phyloP scores from a whole-genome alignment of 2,888 invertebrate species.

The Pachydiplax longipennis region DNA sequence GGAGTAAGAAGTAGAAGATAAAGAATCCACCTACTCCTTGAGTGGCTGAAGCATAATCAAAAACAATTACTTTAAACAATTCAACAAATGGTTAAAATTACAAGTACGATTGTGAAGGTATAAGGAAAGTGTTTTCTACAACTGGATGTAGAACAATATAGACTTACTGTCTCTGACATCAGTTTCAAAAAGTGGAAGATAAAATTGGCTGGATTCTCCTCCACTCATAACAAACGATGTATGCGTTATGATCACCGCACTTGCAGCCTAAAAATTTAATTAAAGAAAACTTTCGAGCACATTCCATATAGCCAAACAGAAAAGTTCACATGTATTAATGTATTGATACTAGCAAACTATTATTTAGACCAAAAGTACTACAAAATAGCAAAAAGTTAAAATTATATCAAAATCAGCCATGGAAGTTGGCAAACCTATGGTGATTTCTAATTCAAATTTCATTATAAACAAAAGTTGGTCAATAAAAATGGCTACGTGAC shows the following conservation, averaged over 20 bases:
- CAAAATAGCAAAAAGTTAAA: too few relatives aligned
- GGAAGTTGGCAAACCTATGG: too few relatives aligned
- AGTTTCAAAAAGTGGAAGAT: constrained; percentile 88
- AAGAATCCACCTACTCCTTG: constrained; percentile 72
- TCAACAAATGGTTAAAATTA: background rate
- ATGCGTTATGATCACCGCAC: constrained; percentile 76
- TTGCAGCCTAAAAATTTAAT: constrained; percentile 66
- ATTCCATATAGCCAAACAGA: background rate
- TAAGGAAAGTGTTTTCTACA: too few relatives aligned
- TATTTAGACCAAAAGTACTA: too few relatives aligned
- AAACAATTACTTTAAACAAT: constrained; percentile 40
- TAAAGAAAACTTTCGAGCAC: background rate
- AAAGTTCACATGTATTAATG: too few relatives aligned
- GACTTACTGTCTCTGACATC: constrained; percentile 78
- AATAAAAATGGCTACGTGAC: background rate
- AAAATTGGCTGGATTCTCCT: constrained; percentile 89
- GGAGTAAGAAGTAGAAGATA: constrained; percentile 65
- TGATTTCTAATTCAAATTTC: too few relatives aligned
- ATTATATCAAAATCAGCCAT: too few relatives aligned
- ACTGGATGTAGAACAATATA: background rate
- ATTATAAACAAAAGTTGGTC: too few relatives aligned
- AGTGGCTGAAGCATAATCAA: constrained; percentile 68
- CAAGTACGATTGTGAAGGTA: background rate
- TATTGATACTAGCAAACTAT: too few relatives aligned
- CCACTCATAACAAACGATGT: constrained; percentile 80